Conservation (phyloP, 2,797 vertebrate species). For the Clarias pachynema region DNA sequence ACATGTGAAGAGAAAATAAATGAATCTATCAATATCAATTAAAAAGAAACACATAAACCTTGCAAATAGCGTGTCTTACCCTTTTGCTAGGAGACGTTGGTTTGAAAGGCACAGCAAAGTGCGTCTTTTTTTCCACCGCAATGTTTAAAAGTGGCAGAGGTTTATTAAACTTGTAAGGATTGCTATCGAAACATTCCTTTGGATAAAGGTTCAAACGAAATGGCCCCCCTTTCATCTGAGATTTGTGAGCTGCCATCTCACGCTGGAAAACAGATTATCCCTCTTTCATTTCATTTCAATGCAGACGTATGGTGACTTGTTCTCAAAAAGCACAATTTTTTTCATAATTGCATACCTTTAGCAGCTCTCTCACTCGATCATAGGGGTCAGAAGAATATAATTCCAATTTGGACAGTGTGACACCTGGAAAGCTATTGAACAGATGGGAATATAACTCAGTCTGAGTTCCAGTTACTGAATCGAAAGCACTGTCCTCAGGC, state of each 20-base stretch:
- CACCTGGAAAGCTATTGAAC: slow-evolving; percentile 76
- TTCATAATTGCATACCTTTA: slow-evolving; percentile 60
- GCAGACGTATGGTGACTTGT: slow-evolving; percentile 27
- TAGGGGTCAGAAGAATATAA: slow-evolving; percentile 79
- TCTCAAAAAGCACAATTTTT: slow-evolving; percentile 9
- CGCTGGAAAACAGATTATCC: slow-evolving; percentile 74
- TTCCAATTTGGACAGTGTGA: slow-evolving; percentile 80
- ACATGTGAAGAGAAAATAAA: slow-evolving; percentile 20
- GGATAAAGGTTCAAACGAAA: slow-evolving; percentile 84
- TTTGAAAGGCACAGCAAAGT: slow-evolving; percentile 73
- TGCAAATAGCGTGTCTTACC: slow-evolving; percentile 59
- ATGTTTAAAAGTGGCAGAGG: slow-evolving; percentile 72
- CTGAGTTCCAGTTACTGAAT: slow-evolving; percentile 8
- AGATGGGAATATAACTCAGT: slow-evolving; percentile 35
- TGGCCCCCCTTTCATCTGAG: slow-evolving; percentile 77
- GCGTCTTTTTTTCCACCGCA: slow-evolving; percentile 48
- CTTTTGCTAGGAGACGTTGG: slow-evolving; percentile 83
- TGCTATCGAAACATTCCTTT: slow-evolving; percentile 82
- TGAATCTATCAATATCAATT: background rate
- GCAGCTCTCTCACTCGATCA: slow-evolving; percentile 68
- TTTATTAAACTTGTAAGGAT: slow-evolving; percentile 78
- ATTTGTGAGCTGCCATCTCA: slow-evolving; percentile 70
- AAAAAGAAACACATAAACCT: background rate
- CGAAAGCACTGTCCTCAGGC: background rate
- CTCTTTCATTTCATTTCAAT: slow-evolving; percentile 28